Base-by-base conservation (phyloP, 2,113 vertebrate species). In the Proterorhinus semilunaris region DNA sequence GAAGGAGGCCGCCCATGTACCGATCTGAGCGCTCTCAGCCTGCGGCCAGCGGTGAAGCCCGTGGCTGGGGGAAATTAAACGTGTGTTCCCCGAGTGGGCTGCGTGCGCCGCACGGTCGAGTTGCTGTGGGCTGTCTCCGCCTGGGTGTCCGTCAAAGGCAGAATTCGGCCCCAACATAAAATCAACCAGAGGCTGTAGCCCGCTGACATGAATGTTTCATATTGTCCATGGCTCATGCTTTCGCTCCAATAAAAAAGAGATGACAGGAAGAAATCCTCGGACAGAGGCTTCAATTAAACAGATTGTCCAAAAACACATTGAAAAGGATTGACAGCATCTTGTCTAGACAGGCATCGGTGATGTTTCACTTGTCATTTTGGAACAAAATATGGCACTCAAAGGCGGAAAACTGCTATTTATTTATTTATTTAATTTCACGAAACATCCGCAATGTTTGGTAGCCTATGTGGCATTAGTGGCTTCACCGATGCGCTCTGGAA, bases 361-460 rank as follows among this genome's bases (percentile, higher is more conserved):
- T 68, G 50, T 75, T 83, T 70, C 82, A 69, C 79, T 76, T 54
- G 70, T 50, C 74, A 81, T 90, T 69, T 76, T 74, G 59, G 65
- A 85, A 81, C 55, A 71, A 76, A 62, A 80, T 73, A 83, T 63
- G 72, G 74, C 73, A 67, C 79, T 27, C 66, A 51, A 71, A 83
- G 76, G 1, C 58, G 17, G 66, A 66, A 80, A 58, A 5, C 70
- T 77, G 78, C 72, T 61, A 83, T 90, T 36, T 89, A 92, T 90
- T 92, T 93, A 93, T 91, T 92, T 90, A 86, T 86, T 91, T 92
- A 89, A 86, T 86, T 92, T 79, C 62, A 36, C 10, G 53, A 85
- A 92, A 90, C 83, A 92, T 92, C 92, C 92, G 93, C 93, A 94
- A 92, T 90, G 88, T 92, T 93, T 91, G 89, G 85, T 84, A 85